These are phyloP conservation scores for Phocides pigmalion DNA, from an alignment of 1,140 invertebrate species.

Conservation along the genomic window DNA sequence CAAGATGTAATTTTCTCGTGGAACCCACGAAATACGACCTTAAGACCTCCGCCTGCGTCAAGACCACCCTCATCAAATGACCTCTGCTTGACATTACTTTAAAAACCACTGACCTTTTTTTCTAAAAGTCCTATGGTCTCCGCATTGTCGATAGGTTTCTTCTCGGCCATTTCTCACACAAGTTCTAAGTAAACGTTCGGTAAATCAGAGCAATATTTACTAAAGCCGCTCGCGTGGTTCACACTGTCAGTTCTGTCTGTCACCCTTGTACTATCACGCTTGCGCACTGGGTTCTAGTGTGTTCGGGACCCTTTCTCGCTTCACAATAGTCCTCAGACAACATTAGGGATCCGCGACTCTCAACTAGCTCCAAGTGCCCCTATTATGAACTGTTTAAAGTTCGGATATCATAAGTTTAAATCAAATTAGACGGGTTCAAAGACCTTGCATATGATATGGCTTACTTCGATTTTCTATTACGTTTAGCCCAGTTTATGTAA, in stretches of 20 bases:
- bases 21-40: slow-evolving; percentile 19
- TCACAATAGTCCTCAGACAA: slow-evolving; percentile 20
- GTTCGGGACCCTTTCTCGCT: slow-evolving; percentile 18
- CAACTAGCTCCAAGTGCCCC: not conserved
- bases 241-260: slow-evolving; percentile 15
- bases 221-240: slow-evolving; percentile 21
- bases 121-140: slow-evolving; percentile 47
- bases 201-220: slow-evolving; percentile 30
- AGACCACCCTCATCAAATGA: slow-evolving; percentile 35
- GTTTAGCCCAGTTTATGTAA: slow-evolving; percentile 15
- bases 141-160: slow-evolving; percentile 32
- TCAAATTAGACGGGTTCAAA: slow-evolving; percentile 21
- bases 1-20: slow-evolving; percentile 11
- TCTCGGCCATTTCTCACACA: slow-evolving; percentile 45
- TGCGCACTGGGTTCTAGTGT: slow-evolving; percentile 14
- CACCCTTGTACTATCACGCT: slow-evolving; percentile 26
- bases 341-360: slow-evolving; percentile 19
- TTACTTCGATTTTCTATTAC: slow-evolving; percentile 31
- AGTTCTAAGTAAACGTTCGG: slow-evolving; percentile 25
- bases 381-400: not conserved
- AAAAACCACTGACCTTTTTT: slow-evolving; percentile 44
- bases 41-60: slow-evolving; percentile 27
- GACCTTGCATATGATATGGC: slow-evolving; percentile 14
- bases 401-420: slow-evolving; percentile 1
- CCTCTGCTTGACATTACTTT: slow-evolving; percentile 43